A percentile compares a stretch with the other conserved stretches of the same genome.
Conservation (phyloP, 2,113 vertebrate species). For the Aptenodytes forsteri region DNA sequence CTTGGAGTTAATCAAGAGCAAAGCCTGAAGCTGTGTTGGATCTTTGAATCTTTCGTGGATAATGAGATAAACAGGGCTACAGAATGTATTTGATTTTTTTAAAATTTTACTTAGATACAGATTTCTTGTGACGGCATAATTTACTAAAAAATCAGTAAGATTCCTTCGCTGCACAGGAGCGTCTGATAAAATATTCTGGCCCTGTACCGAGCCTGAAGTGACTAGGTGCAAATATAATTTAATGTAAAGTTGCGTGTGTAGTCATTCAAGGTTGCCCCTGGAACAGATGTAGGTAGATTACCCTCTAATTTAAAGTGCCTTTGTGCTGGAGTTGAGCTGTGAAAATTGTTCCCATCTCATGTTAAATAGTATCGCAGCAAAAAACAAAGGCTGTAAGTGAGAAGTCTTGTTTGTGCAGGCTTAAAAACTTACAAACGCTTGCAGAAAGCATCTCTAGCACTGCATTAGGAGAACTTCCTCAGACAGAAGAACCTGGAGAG, state of each 20-base stretch:
- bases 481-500: not conserved
- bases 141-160: not conserved
- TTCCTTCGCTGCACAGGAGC: not conserved
- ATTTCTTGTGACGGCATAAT: not conserved
- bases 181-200: not conserved
- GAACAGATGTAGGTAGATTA: not conserved
- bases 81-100: not conserved
- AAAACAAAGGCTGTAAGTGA: not conserved
- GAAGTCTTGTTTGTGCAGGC: not conserved
- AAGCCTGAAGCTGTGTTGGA: not conserved
- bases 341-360: not conserved
- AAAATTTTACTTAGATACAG: not conserved
- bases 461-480: not conserved
- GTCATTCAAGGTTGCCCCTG: not conserved
- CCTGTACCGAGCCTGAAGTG: not conserved
- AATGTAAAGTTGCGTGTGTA: not conserved
- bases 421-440: not conserved
- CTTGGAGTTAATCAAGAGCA: not conserved
- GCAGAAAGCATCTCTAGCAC: not conserved
- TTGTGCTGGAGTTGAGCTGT: not conserved
- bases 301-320: not conserved
- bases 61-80: not conserved
- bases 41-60: not conserved
- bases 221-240: not conserved
- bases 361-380: rapidly evolving